These are phyloP conservation scores for Tachuris rubrigastra DNA, from an alignment of 2,113 vertebrate genomes.

Conservation along the genomic window DNA sequence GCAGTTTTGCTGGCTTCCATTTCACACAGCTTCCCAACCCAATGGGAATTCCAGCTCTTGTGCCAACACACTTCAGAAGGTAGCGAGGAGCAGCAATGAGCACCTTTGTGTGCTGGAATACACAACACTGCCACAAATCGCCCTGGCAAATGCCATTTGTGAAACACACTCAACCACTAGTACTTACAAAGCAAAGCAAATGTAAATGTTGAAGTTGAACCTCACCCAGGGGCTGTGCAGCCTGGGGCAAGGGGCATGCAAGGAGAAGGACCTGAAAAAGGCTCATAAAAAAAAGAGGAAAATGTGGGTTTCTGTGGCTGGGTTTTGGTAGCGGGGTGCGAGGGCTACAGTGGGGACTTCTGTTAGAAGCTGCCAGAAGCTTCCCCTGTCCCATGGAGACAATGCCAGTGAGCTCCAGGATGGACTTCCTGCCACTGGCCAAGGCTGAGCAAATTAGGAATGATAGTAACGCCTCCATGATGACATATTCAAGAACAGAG, in stretches of 20 bases:
- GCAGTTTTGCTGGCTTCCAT: neutral
- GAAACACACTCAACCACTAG: neutral
- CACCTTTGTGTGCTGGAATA: neutral
- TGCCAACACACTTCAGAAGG: neutral
- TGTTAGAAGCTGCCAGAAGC: no score
- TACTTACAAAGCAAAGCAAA: neutral
- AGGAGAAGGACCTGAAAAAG: neutral
- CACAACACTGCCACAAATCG: neutral
- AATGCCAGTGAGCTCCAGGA: no score
- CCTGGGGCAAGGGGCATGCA: no score
- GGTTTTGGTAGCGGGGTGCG: no score
- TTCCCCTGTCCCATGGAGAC: no score
- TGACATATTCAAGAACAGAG: no score
- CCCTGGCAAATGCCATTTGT: neutral
- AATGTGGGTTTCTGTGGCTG: no score
- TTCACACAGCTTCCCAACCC: neutral
- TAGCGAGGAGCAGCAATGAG: fast-evolving
- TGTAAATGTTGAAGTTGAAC: neutral
- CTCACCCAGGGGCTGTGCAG: neutral
- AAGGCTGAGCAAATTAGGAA: no score
- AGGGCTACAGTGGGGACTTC: no score
- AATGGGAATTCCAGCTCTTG: neutral
- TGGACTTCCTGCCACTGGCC: no score
- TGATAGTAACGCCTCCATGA: no score
- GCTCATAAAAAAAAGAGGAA: no score